Conservation (phyloP, 2,113 vertebrate genomes). For the Coptodon bakossiorum region DNA sequence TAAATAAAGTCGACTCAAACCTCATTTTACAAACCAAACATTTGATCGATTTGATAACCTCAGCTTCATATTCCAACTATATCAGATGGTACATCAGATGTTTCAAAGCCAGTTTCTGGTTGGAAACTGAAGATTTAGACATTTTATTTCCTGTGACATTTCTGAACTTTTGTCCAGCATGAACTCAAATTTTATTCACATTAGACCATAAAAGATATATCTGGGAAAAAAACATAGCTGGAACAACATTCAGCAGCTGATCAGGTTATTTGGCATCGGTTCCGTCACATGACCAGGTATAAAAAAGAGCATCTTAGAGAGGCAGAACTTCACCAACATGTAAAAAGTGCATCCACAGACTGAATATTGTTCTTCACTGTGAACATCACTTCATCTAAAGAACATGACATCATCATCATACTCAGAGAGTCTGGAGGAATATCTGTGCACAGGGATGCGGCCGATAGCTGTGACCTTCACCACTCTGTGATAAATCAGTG, state of each 20-base stretch:
- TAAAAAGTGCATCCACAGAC: background rate
- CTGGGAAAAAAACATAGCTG: background rate
- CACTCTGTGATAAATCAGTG: background rate
- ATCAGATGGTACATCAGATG: background rate
- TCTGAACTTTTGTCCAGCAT: background rate
- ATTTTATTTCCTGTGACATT: background rate
- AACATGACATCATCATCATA: background rate
- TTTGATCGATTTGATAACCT: background rate
- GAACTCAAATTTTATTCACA: background rate
- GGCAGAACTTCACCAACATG: background rate
- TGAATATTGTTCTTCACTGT: background rate
- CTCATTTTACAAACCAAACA: background rate
- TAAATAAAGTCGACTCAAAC: background rate
- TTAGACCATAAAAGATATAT: background rate
- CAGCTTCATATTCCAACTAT: background rate
- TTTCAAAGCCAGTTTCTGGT: background rate
- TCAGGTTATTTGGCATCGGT: background rate
- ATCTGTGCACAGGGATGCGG: background rate
- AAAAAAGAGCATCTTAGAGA: background rate
- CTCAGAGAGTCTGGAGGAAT: background rate
- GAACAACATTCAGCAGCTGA: background rate
- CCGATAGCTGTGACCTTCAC: background rate
- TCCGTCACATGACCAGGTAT: background rate
- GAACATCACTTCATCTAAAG: background rate
- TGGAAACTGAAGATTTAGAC: background rate